These are phyloP conservation scores for Reticulitermes lucifugus DNA, from an alignment of 2,888 invertebrate species.

Conservation along the genomic window DNA sequence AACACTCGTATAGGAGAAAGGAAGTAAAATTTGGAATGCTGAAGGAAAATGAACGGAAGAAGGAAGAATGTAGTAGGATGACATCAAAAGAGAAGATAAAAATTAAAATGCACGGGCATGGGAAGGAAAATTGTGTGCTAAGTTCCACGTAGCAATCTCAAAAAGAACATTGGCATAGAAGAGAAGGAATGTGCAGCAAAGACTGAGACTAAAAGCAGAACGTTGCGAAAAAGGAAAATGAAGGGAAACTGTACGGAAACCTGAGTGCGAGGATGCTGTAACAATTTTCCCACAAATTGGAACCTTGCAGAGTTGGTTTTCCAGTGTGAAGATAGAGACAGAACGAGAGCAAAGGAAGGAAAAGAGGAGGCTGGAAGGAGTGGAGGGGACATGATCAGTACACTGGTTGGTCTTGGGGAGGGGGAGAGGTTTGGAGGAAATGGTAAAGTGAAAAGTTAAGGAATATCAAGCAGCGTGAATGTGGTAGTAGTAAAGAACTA, in stretches of 20 bases:
- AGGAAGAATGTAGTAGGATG: background rate
- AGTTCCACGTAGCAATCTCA: background rate
- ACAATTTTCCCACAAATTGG: conserved; percentile 34
- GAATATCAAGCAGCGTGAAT: conserved; percentile 38
- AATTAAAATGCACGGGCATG: background rate
- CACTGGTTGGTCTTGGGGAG: background rate
- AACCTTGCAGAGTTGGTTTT: conserved; percentile 15
- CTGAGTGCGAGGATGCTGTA: background rate
- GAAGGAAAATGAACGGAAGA: background rate
- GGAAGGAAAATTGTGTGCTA: conserved; percentile 1
- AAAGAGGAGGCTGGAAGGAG: conserved; percentile 1
- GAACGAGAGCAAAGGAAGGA: background rate
- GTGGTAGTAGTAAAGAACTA: background rate
- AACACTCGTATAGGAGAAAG: background rate
- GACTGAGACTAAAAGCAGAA: background rate
- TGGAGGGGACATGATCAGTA: background rate
- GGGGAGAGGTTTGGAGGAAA: background rate
- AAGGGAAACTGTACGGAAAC: background rate
- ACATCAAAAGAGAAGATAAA: background rate
- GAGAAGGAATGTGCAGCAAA: background rate
- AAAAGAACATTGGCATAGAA: background rate
- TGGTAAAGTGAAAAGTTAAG: conserved; percentile 44
- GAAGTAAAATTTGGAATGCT: background rate
- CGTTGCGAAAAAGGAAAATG: background rate
- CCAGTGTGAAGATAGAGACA: background rate